Conservation (phyloP, 2,113 vertebrate species). For the Fulica atra region DNA sequence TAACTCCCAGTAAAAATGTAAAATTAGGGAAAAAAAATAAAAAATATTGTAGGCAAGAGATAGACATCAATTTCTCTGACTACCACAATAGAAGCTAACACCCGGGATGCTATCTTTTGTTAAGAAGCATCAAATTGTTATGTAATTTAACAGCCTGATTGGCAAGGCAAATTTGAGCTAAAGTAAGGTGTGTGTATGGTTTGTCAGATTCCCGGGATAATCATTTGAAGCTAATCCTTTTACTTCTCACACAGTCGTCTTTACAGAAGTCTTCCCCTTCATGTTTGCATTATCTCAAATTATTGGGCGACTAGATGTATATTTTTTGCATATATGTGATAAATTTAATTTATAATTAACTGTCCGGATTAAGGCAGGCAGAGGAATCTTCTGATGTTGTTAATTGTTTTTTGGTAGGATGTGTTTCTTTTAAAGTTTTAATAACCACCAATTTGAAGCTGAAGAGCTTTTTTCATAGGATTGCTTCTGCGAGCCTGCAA, state of each 20-base stretch:
- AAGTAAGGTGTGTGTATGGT: neutral
- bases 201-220: slow-evolving; percentile 45
- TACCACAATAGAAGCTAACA: neutral
- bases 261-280: slow-evolving; percentile 7
- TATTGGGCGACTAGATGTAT: neutral
- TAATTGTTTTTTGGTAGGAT: slow-evolving; percentile 52
- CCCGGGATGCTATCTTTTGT: slow-evolving; percentile 22
- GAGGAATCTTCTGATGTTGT: slow-evolving; percentile 32
- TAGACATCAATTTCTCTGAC: slow-evolving; percentile 14
- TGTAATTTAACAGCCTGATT: slow-evolving; percentile 40
- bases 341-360: slow-evolving; percentile 59
- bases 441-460: neutral
- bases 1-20: neutral
- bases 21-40: neutral
- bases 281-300: slow-evolving; percentile 19
- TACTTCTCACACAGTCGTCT: neutral
- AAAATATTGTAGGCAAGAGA: neutral
- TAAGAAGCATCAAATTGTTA: slow-evolving; percentile 45
- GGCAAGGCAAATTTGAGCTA: slow-evolving; percentile 36
- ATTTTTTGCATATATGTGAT: slow-evolving; percentile 39
- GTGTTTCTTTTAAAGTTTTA: slow-evolving; percentile 53
- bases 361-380: slow-evolving; percentile 33
- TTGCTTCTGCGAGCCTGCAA: slow-evolving; percentile 13
- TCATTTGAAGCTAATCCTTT: slow-evolving; percentile 38
- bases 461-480: neutral